phyloP scores from a whole-genome alignment of 2,113 vertebrate species.

The Pithys albifrons region DNA sequence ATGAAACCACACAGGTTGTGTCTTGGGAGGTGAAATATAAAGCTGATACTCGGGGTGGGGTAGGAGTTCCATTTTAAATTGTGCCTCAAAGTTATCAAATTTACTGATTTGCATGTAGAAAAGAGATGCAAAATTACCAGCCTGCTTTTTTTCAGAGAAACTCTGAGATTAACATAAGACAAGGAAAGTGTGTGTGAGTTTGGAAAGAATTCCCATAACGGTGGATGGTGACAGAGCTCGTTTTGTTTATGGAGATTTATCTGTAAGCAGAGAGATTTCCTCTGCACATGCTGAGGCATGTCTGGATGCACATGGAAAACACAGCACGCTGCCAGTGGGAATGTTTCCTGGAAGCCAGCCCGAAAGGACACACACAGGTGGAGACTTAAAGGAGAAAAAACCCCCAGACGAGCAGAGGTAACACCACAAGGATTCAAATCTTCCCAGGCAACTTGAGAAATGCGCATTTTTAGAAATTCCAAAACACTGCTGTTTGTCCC shows the following conservation, averaged over 20 bases:
- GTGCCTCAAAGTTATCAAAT: neutral
- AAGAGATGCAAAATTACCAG: neutral
- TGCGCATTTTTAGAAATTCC: neutral
- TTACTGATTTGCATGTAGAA: neutral
- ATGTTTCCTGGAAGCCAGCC: neutral
- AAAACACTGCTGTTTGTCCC: neutral
- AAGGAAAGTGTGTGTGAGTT: neutral
- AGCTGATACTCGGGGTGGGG: neutral
- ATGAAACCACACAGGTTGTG: neutral
- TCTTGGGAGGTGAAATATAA: neutral
- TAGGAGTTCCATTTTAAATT: neutral
- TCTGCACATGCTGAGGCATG: neutral
- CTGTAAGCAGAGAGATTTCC: neutral
- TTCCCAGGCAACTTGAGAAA: neutral
- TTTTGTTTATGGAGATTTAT: neutral
- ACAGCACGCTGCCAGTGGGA: neutral
- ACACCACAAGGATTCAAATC: neutral
- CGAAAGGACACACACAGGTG: neutral
- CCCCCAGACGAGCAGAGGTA: neutral
- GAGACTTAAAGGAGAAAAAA: neutral
- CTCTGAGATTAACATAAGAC: neutral
- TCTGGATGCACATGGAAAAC: neutral
- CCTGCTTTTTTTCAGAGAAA: neutral
- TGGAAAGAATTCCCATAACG: neutral
- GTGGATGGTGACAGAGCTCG: neutral